A percentile compares a stretch with the other conserved stretches of the same genome.
Evolutionary conservation across 2,113 vertebrate genomes (phyloP).

Genomic region (Phrynosoma blainvillii): DNA sequence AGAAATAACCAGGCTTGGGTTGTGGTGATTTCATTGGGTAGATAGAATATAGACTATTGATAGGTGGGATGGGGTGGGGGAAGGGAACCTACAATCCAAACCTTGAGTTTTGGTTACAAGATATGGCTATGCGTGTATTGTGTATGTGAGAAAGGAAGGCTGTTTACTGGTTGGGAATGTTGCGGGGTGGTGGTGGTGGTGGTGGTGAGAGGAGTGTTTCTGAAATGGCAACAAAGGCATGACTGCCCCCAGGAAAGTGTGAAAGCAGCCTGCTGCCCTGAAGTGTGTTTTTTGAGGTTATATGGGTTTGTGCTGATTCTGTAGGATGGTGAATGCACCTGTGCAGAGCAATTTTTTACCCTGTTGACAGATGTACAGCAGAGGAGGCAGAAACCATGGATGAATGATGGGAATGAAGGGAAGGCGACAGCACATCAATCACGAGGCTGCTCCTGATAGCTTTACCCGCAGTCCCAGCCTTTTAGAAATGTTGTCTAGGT

Average conservation of each 20-base stretch:
- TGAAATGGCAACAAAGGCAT: not conserved
- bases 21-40: not conserved
- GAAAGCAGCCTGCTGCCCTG: slow-evolving; percentile 36
- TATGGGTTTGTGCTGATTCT: slow-evolving; percentile 25
- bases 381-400: slow-evolving; percentile 43
- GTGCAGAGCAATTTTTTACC: slow-evolving; percentile 57
- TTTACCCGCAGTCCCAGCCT: slow-evolving; percentile 46
- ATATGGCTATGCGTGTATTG: not conserved
- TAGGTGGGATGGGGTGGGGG: not conserved
- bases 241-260: slow-evolving; percentile 36
- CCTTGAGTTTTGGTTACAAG: not conserved
- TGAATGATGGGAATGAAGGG: slow-evolving; percentile 47
- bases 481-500: slow-evolving; percentile 24
- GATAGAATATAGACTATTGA: not conserved
- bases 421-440: slow-evolving; percentile 41
- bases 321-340: slow-evolving; percentile 52
- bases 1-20: not conserved
- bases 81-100: not conserved
- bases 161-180: not conserved
- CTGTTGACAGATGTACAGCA: slow-evolving; percentile 60
- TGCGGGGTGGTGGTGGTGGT: not conserved
- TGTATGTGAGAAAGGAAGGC: not conserved
- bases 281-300: not conserved
- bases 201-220: slow-evolving; percentile 8
- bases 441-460: slow-evolving; percentile 29